Percentiles rank a stretch among this genome's conserved stretches.
Evolutionary conservation across 2,888 invertebrate species (phyloP).

Genomic region (Xanthorhoe spadicearia): DNA sequence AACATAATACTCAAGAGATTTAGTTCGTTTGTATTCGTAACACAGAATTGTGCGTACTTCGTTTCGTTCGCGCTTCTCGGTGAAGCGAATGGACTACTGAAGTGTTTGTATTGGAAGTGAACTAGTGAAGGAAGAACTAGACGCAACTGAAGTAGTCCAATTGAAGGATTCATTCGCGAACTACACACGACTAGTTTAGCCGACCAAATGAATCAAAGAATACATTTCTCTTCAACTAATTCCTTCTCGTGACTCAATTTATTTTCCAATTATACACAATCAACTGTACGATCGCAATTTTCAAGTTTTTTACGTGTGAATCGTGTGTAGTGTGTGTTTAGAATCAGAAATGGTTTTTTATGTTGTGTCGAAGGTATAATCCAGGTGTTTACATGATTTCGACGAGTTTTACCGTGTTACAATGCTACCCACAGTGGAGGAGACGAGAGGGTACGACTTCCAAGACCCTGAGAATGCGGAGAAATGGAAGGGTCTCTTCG

Average conservation of each 20-base stretch:
- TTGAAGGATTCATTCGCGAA: too few species aligned
- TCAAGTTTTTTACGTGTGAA: constrained; percentile 45
- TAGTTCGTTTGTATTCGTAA: too few species aligned
- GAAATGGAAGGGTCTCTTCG: constrained; percentile 97
- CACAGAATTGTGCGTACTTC: too few species aligned
- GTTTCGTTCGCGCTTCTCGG: too few species aligned
- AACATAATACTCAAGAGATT: too few species aligned
- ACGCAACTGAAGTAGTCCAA: too few species aligned
- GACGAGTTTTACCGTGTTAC: constrained; percentile 67
- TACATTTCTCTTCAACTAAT: constrained; percentile 62
- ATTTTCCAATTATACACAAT: constrained; percentile 21
- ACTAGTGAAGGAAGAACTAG: too few species aligned
- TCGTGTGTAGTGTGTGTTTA: constrained; percentile 47
- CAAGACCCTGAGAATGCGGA: constrained; percentile 93
- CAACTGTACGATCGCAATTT: constrained; percentile 12
- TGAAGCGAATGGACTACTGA: too few species aligned
- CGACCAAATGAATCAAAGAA: constrained; percentile 76
- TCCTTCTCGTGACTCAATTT: constrained; percentile 46
- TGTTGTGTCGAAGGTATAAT: constrained; percentile 68
- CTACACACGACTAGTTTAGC: too few species aligned
- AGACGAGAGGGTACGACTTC: constrained; percentile 90
- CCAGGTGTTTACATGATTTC: constrained; percentile 78
- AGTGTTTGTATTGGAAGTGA: too few species aligned
- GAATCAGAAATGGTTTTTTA: constrained; percentile 63
- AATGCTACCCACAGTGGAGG: constrained; percentile 83